A percentile compares a stretch with the other conserved stretches of the same genome.
Conservation (phyloP, 2,797 vertebrate species). For the Galagoides demidoff region DNA sequence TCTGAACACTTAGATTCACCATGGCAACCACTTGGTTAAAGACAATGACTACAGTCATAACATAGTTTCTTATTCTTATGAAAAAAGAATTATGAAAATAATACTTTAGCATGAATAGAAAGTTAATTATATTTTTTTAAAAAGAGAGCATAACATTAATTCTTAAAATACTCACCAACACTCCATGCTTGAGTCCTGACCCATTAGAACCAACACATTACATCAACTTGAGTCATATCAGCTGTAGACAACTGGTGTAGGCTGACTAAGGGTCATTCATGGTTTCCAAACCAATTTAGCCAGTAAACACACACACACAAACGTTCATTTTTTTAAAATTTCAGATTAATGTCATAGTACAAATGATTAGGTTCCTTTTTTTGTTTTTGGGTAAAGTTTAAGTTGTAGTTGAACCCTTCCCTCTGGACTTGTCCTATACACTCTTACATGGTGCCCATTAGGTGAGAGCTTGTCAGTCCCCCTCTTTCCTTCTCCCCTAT, state of each 20-base stretch:
- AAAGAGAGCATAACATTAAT: not conserved
- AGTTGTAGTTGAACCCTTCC: too few species aligned
- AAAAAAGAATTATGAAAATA: constrained; percentile 1
- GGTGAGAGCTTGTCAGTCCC: too few species aligned
- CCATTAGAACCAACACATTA: not conserved
- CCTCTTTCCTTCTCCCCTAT: too few species aligned
- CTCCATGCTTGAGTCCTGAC: not conserved
- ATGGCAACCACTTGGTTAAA: not conserved
- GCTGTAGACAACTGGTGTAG: fast-evolving
- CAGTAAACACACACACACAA: not conserved
- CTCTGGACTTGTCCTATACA: too few species aligned
- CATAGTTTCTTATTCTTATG: not conserved
- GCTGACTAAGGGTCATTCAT: not conserved
- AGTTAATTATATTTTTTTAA: not conserved
- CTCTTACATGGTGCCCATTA: too few species aligned
- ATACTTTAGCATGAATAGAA: not conserved
- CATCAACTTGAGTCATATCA: not conserved
- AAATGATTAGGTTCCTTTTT: too few species aligned
- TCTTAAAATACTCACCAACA: not conserved
- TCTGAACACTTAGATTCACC: not conserved
- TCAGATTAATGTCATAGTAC: too few species aligned
- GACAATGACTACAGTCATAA: not conserved
- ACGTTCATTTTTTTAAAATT: too few species aligned
- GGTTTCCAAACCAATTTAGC: not conserved
- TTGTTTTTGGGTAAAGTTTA: too few species aligned